Percentiles rank a stretch among this genome's conserved stretches.
These are phyloP conservation scores for Nibea albiflora DNA, from an alignment of 2,113 vertebrate genomes.

Conservation along the genomic window DNA sequence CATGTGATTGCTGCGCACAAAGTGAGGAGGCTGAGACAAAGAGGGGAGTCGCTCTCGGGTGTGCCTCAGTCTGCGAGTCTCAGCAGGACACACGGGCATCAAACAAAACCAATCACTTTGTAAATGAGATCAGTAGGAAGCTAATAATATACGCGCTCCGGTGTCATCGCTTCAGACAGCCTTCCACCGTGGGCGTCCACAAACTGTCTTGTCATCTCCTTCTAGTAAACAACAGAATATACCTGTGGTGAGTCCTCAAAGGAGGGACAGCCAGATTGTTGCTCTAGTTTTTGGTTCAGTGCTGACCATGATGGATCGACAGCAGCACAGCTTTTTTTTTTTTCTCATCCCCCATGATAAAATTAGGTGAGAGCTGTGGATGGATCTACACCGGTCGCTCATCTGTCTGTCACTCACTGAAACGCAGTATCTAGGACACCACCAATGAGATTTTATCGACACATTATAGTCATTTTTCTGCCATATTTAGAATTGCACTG, in stretches of 20 bases:
- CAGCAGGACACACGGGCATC: constrained; percentile 57
- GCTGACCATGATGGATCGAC: constrained; percentile 48
- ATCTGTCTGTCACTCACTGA: constrained; percentile 44
- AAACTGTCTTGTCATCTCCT: constrained; percentile 50
- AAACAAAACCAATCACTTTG: constrained; percentile 75
- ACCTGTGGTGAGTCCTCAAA: not conserved
- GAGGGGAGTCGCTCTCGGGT: constrained; percentile 30
- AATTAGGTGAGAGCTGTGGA: constrained; percentile 27
- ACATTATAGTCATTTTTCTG: not conserved
- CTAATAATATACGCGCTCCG: constrained; percentile 64
- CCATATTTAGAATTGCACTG: constrained; percentile 13
- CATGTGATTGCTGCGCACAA: constrained; percentile 13
- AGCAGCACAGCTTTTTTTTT: not conserved
- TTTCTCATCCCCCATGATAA: constrained; percentile 30
- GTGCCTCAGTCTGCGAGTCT: constrained; percentile 36
- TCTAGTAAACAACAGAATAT: constrained; percentile 47
- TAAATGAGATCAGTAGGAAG: constrained; percentile 78
- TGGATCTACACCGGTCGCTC: constrained; percentile 15
- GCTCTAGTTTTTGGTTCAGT: constrained; percentile 20
- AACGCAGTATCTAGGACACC: constrained; percentile 38
- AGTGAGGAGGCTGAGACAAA: constrained; percentile 32
- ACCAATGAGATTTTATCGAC: constrained; percentile 29
- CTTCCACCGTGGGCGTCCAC: constrained; percentile 23
- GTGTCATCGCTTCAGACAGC: constrained; percentile 56
- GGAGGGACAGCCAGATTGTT: constrained; percentile 13